phyloP scores from a whole-genome alignment of 1,140 invertebrate genomes.

The Ceratitis capitata region DNA sequence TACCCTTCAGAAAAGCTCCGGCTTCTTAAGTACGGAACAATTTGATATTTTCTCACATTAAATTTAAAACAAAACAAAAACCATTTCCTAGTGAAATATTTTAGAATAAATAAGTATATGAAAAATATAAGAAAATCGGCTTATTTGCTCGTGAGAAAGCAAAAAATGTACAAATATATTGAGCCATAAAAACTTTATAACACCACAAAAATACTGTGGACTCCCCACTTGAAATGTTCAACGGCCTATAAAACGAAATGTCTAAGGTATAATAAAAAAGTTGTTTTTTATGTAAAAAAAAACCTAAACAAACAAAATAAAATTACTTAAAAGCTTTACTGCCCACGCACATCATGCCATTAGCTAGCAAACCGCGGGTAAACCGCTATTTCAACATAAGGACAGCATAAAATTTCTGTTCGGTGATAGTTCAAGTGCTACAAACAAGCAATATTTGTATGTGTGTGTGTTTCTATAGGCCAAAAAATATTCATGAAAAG shows the following conservation, averaged over 20 bases:
- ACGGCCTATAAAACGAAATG: background rate
- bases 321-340: background rate
- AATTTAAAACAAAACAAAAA: too few relatives aligned
- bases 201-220: background rate
- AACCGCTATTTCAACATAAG: background rate
- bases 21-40: too few relatives aligned
- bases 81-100: too few relatives aligned
- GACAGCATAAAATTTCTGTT: background rate
- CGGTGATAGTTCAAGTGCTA: background rate
- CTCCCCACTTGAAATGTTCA: background rate
- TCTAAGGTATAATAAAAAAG: background rate
- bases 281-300: too few relatives aligned
- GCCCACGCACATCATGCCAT: background rate
- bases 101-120: too few relatives aligned
- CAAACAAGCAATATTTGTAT: background rate
- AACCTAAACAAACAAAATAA: background rate
- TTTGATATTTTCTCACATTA: too few relatives aligned
- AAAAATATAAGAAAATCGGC: too few relatives aligned
- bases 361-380: background rate
- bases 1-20: too few relatives aligned
- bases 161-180: too few relatives aligned
- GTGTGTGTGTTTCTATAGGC: background rate
- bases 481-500: too few relatives aligned
- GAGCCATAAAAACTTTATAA: background rate
- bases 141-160: too few relatives aligned